Base-by-base conservation (phyloP, 1,140 invertebrate species). In the Bombus impatiens region DNA sequence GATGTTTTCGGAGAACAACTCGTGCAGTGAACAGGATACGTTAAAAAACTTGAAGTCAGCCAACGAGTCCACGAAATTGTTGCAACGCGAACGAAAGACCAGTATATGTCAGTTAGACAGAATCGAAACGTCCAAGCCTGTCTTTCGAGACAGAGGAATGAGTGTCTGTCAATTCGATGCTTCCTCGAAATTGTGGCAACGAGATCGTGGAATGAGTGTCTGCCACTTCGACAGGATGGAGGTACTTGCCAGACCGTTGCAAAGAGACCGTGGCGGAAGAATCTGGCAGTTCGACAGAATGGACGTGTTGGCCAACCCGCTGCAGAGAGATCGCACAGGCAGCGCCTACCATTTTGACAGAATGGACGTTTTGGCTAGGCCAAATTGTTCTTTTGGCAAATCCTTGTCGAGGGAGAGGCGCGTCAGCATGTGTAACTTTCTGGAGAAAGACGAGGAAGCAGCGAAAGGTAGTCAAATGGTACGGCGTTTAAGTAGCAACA, bases 131-230 rank as follows among this genome's bases (percentile, higher is more conserved):
- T 37, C 37, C 28, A 75, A 87, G 70, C 78, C 90, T 12, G 18
- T 85, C 40, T 83, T 89, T 22, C 91, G 94, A 6, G 93, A 93
- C 37, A 88, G 93, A n/a, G 90, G 93, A 10, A 93, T 92, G 93
- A 94, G 91, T 82, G 90, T 94, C 78, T 94, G 92, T 68, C 93
- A 93, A 35, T 93, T 93, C 85, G 94, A 94, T 80, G 79, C 82
- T 32, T 87, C 89, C 3, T n/a, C 86, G 35, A 79, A 28, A 12
- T 25, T 47, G n/a, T 87, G 92, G 59, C 88, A 88, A 75, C 90
- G 91, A 10, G 92, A 94, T 42, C 86, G 92, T 40, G 91, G 92
- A 13, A 91, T 89, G 87, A 93, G 91, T 75, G 92, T 94, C 42
- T 94, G 92, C 65, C 88, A 93, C 4, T 94, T 93, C 81, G 93